These are phyloP conservation scores for Chydorus sphaericus DNA, from an alignment of 2,888 invertebrate species.

Conservation along the genomic window DNA sequence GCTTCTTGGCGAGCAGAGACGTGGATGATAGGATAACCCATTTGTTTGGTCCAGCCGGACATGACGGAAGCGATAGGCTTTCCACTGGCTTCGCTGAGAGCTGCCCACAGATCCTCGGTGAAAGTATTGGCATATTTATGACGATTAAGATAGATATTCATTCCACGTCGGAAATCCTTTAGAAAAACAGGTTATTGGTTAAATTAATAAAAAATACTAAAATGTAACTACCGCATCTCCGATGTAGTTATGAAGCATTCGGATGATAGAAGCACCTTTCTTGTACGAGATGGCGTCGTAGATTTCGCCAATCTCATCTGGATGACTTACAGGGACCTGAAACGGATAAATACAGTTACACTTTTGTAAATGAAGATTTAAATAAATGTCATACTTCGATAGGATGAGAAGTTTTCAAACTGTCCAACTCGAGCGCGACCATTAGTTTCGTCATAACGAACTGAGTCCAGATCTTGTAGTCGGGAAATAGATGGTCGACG, in stretches of 20 bases:
- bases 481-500: conserved; percentile 80
- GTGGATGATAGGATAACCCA: conserved; percentile 78
- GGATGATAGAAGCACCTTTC: conserved; percentile 85
- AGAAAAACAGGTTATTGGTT: no score
- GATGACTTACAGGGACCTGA: conserved; percentile 82
- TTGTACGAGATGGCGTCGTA: conserved; percentile 95
- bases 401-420: conserved; percentile 81
- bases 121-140: conserved; percentile 80
- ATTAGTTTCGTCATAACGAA: conserved; percentile 81
- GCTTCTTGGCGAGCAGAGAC: conserved; percentile 43
- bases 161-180: conserved; percentile 74
- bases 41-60: conserved; percentile 92
- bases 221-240: conserved; percentile 53
- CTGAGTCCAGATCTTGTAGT: conserved; percentile 93
- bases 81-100: conserved; percentile 70
- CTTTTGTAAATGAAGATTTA: no score
- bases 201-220: neutral
- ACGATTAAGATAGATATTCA: conserved; percentile 72
- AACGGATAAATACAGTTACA: no score
- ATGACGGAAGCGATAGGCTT: conserved; percentile 83
- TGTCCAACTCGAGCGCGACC: conserved; percentile 71
- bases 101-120: conserved; percentile 86
- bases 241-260: conserved; percentile 87
- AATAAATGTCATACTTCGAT: no score
- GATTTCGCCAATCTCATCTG: conserved; percentile 90